Evolutionary conservation across 2,888 invertebrate genomes (phyloP), one percentile per base, ranked within the genome.

Genomic region (Julus scanicus): DNA sequence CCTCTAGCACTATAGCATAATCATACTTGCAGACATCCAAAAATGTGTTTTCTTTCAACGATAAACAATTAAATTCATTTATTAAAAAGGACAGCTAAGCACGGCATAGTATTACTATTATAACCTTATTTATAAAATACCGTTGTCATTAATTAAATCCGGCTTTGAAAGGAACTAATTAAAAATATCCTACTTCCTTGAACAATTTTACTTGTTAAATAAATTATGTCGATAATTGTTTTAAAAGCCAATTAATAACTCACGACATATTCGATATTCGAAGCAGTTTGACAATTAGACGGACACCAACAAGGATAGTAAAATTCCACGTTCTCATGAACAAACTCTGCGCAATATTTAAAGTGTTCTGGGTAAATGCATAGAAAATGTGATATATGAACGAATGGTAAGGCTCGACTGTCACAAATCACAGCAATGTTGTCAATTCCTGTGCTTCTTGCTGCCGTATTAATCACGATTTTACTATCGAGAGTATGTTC

Each of bases 351-450:
- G 29, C 29, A 29, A 29, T 29, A 29, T 29, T 29, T 29, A 29
- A 29, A 29, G 29, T 29, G 29, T 29, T 29, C 29, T 29, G 29
- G 29, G 0, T 29, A 29, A 29, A 29, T 29, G 29, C 44, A 44
- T 44, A 44, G 6, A 44, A 44, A 44, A 44, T 44, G 29, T 29
- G 29, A 29, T 29, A 29, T 29, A 29, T 29, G 29, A 29, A 29
- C 29, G 29, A 29, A 29, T 29, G 29, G 29, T 29, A 29, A 29
- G 29, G 29, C 44, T 71, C 71, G 71, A 5, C 29, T 11, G n/a
- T 71, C 71, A 71, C 5, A 71, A 71, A 71, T 71, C n/a, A n/a
- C 29, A 71, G n/a, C 57, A 63, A 63, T 63, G 57, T 63, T 15
- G n/a, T n/a, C 57, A 63, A 6, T 63, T 2, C n/a, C 6, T n/a